Conservation (phyloP, 2,113 vertebrate genomes). For the Machaerirhynchus nigripectus region DNA sequence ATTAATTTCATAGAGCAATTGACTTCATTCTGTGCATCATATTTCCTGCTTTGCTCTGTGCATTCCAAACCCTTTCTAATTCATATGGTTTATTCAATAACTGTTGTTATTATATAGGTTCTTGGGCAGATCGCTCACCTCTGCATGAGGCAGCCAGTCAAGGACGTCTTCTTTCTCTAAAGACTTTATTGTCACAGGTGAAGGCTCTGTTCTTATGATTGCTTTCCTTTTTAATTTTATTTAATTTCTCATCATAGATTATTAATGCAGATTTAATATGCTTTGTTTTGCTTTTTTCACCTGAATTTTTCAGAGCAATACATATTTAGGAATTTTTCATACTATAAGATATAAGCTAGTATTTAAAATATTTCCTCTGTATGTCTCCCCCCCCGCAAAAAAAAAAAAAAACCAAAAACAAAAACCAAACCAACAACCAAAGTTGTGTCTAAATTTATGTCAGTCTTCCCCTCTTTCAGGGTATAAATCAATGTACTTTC, state of each 20-base stretch:
- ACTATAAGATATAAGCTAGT: neutral
- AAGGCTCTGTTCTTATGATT: conserved; percentile 23
- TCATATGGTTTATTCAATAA: neutral
- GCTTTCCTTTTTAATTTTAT: neutral
- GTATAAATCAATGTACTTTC: neutral
- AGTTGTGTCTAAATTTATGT: neutral
- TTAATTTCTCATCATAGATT: neutral
- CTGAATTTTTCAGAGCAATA: neutral
- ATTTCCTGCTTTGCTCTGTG: neutral
- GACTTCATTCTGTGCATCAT: neutral
- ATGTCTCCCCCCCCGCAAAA: accelerated
- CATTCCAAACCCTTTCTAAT: neutral
- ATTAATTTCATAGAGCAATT: neutral
- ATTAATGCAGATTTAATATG: neutral
- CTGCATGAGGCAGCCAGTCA: conserved; percentile 93
- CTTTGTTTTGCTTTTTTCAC: neutral
- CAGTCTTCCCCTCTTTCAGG: neutral
- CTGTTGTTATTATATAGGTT: conserved; percentile 74
- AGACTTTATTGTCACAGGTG: conserved; percentile 91
- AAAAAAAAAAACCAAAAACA: too few relatives aligned
- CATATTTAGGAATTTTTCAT: neutral
- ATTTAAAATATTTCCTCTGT: neutral
- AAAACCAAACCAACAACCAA: neutral
- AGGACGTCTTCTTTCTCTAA: conserved; percentile 90
- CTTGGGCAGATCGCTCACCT: conserved; percentile 94